Conservation (phyloP, 2,888 invertebrate genomes). For the Caenorhabditis panamensis region DNA sequence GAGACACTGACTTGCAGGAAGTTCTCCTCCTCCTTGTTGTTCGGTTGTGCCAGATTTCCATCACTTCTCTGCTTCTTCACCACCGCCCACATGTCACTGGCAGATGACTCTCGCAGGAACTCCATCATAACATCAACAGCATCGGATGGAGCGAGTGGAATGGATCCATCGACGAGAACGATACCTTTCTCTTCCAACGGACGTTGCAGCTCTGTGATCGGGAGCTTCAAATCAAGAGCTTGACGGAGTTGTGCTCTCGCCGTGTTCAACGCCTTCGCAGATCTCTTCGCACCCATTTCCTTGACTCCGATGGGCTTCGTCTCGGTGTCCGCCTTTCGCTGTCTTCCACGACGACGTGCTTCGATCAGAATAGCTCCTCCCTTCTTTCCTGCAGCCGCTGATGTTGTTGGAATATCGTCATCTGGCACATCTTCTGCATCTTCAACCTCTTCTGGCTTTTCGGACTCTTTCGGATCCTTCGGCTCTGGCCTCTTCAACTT, state of each 20-base stretch:
- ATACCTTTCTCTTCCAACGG: conserved; percentile 50
- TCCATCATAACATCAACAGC: conserved; percentile 61
- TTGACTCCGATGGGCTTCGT: conserved; percentile 18
- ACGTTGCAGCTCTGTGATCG: conserved; percentile 27
- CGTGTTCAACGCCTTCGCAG: conserved; percentile 9
- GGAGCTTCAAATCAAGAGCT: conserved; percentile 46
- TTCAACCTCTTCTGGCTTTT: not conserved
- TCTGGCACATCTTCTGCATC: not conserved
- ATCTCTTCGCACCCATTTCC: conserved; percentile 7
- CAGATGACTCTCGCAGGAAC: conserved; percentile 33
- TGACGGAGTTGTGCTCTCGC: conserved; percentile 35
- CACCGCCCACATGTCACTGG: conserved; percentile 55
- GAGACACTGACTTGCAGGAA: conserved; percentile 51
- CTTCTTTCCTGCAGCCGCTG: too few relatives aligned
- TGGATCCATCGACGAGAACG: conserved; percentile 13
- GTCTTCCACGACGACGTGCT: conserved; percentile 17
- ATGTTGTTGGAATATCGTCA: not conserved
- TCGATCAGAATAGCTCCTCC: conserved; percentile 46
- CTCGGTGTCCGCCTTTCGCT: not conserved
- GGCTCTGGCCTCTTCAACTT: too few relatives aligned
- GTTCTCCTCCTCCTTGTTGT: conserved; percentile 51
- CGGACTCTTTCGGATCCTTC: too few relatives aligned
- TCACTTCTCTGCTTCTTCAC: conserved; percentile 23
- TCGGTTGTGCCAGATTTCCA: conserved; percentile 16
- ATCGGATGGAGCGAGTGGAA: conserved; percentile 30